These are phyloP conservation scores for Protonemura montana DNA, from an alignment of 2,888 invertebrate species.

Conservation along the genomic window DNA sequence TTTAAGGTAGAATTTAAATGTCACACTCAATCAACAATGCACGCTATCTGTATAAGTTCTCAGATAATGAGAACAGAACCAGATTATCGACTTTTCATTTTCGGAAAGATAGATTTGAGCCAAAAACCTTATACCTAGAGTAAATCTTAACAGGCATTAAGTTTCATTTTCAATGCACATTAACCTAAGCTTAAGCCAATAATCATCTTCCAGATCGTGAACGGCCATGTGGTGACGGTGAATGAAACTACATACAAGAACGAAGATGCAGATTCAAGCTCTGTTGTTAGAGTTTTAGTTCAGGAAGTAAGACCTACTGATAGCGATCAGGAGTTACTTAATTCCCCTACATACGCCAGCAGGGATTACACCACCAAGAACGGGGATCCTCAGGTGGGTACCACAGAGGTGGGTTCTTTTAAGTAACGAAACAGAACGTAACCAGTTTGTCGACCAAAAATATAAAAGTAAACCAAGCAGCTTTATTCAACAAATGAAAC, in stretches of 20 bases:
- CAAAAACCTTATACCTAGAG: too few relatives aligned
- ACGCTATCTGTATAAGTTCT: too few relatives aligned
- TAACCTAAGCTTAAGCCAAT: too few relatives aligned
- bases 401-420: neutral
- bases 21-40: too few relatives aligned
- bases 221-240: slow-evolving; percentile 64
- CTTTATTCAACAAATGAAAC: neutral
- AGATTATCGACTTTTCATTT: too few relatives aligned
- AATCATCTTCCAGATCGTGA: slow-evolving; percentile 58
- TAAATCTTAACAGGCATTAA: too few relatives aligned
- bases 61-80: too few relatives aligned
- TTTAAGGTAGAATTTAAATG: too few relatives aligned
- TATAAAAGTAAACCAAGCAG: neutral
- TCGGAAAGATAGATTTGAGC: too few relatives aligned
- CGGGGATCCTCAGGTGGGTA: slow-evolving; percentile 2
- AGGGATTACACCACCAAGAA: neutral
- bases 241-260: slow-evolving; percentile 63
- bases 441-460: neutral
- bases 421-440: neutral
- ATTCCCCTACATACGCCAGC: neutral
- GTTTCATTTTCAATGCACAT: too few relatives aligned
- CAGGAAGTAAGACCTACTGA: slow-evolving; percentile 61
- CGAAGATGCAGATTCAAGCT: slow-evolving; percentile 56
- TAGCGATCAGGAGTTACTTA: slow-evolving; percentile 49
- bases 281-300: slow-evolving; percentile 60